These are phyloP conservation scores for Phthorimaea operculella DNA, from an alignment of 1,140 invertebrate species.

Conservation along the genomic window DNA sequence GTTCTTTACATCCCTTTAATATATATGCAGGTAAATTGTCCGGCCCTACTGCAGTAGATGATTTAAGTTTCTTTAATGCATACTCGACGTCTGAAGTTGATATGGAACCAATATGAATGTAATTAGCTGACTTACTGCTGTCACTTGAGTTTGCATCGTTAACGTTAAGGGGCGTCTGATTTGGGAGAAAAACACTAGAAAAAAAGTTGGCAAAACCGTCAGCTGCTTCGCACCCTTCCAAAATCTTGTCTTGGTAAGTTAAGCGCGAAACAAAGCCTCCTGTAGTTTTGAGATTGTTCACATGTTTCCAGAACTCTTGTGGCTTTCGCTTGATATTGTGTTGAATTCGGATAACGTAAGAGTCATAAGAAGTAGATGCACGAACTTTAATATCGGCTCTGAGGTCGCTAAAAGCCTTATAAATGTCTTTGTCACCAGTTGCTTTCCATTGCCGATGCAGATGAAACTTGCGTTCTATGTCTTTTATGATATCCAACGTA, in stretches of 20 bases:
- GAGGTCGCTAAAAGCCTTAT: constrained; percentile 2
- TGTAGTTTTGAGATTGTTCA: constrained; percentile 1
- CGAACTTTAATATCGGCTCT: background rate
- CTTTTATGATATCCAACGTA: background rate
- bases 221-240: background rate
- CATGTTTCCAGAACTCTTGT: background rate
- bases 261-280: constrained; percentile 1
- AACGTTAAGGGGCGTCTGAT: background rate
- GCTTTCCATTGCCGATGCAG: constrained; percentile 6
- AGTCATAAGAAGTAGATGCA: background rate
- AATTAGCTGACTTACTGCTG: background rate
- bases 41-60: background rate
- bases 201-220: background rate
- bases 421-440: background rate
- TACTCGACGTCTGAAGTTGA: background rate
- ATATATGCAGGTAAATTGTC: constrained; percentile 6
- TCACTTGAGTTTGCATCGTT: background rate
- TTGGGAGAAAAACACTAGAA: constrained; percentile 5
- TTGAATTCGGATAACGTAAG: background rate
- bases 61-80: background rate
- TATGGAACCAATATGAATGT: background rate
- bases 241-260: background rate
- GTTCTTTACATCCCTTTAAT: constrained; percentile 3
- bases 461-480: background rate
- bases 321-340: background rate